phyloP scores from a whole-genome alignment of 2,888 invertebrate genomes.

The Ennomos fuscantarius region DNA sequence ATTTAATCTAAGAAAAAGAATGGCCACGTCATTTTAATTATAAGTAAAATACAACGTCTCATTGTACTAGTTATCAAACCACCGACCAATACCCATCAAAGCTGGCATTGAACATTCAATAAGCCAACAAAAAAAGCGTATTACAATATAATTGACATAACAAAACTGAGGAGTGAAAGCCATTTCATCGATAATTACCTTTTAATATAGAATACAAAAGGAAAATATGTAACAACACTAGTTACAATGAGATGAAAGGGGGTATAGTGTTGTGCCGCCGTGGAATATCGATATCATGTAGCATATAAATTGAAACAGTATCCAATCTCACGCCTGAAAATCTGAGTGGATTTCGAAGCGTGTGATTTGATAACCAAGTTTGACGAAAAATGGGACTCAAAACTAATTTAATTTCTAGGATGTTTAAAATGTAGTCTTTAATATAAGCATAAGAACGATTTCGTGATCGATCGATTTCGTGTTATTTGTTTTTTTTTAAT shows the following conservation, averaged over 20 bases:
- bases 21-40: constrained; percentile 30
- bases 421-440: too few species aligned
- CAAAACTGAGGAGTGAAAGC: constrained; percentile 45
- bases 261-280: constrained; percentile 57
- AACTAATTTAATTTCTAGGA: too few species aligned
- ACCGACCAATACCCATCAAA: constrained; percentile 9
- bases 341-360: too few species aligned
- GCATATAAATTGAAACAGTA: constrained; percentile 22
- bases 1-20: background rate
- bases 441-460: too few species aligned
- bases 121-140: constrained; percentile 49
- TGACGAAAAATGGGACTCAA: too few species aligned
- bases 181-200: constrained; percentile 56
- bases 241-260: constrained; percentile 48
- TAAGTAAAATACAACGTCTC: constrained; percentile 18
- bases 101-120: constrained; percentile 41
- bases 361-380: too few species aligned
- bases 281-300: constrained; percentile 55
- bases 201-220: constrained; percentile 46
- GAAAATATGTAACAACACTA: constrained; percentile 58
- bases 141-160: constrained; percentile 57
- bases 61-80: constrained; percentile 21
- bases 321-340: background rate
- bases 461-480: too few species aligned
- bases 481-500: too few species aligned